Evolutionary conservation across 2,888 invertebrate species (phyloP).

Genomic region (Diarsia dahlii): DNA sequence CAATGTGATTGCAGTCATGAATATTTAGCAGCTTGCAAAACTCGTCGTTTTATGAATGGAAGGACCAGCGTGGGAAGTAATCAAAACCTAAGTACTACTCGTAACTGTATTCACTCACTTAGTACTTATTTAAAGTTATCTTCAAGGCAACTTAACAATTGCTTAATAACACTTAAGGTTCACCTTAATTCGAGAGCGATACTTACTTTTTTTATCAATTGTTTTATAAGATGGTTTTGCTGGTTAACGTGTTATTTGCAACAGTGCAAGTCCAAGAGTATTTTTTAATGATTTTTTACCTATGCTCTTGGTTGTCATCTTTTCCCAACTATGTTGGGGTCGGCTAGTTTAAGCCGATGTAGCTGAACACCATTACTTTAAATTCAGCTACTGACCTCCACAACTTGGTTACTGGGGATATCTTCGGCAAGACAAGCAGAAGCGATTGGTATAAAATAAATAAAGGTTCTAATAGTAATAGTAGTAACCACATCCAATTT

Average conservation of each 20-base stretch:
- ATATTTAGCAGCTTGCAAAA: conserved; percentile 46
- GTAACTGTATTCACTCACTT: not conserved
- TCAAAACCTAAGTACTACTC: conserved; percentile 23
- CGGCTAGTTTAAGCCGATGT: not conserved
- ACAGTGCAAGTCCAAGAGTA: not conserved
- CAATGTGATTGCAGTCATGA: conserved; percentile 35
- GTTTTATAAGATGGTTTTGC: not conserved
- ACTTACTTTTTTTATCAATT: too few species aligned
- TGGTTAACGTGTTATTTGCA: not conserved
- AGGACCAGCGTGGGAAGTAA: conserved; percentile 36
- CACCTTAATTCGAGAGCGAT: not conserved
- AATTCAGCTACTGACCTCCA: not conserved
- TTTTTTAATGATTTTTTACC: not conserved
- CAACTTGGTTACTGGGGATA: not conserved
- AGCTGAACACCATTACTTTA: not conserved
- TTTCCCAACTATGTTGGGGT: not conserved
- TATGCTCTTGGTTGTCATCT: not conserved
- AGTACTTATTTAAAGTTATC: not conserved
- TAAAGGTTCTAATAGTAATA: not conserved
- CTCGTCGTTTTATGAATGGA: conserved; percentile 47
- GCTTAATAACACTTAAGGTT: not conserved
- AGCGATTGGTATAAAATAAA: not conserved
- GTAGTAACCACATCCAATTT: conserved; percentile 2
- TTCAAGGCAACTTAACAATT: conserved; percentile 4
- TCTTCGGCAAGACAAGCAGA: not conserved